Evolutionary conservation across 1,140 invertebrate genomes (phyloP).

Genomic region (Drosophila pruinosa): DNA sequence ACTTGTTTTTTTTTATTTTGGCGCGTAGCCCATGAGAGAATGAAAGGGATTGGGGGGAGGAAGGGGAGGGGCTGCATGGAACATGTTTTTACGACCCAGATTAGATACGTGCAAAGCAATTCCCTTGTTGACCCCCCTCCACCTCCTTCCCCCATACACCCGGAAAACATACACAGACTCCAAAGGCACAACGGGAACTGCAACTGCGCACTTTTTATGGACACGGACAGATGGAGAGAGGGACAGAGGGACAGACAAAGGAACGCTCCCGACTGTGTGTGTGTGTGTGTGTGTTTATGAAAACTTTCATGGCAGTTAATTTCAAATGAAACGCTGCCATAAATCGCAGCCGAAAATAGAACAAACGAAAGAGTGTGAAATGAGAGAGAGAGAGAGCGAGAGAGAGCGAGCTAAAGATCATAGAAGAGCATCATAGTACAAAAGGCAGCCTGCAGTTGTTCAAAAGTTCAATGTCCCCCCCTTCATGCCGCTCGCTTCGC

Average conservation of each 20-base stretch:
- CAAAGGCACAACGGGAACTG: slow-evolving; percentile 1
- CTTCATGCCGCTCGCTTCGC: neutral
- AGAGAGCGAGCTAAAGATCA: neutral
- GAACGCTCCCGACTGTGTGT: too few species aligned
- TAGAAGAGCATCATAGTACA: neutral
- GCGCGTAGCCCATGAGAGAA: neutral
- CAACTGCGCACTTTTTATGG: slow-evolving; percentile 41
- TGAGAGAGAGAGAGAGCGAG: neutral
- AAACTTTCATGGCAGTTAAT: slow-evolving; percentile 57
- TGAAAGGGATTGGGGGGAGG: too few species aligned
- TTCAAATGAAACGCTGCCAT: slow-evolving; percentile 58
- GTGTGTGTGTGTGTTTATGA: slow-evolving; percentile 60
- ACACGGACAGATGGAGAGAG: too few species aligned
- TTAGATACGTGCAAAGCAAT: slow-evolving; percentile 48
- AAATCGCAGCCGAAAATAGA: slow-evolving; percentile 57
- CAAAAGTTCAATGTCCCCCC: slow-evolving; percentile 61
- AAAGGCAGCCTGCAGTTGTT: neutral
- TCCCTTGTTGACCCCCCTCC: neutral
- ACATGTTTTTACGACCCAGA: slow-evolving; percentile 56
- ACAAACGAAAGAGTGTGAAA: neutral
- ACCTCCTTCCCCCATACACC: neutral
- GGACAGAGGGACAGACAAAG: too few species aligned
- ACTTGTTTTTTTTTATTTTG: slow-evolving; percentile 4
- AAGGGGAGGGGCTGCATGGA: neutral
- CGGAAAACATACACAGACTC: neutral